Evolutionary conservation across 2,797 vertebrate genomes (phyloP), one percentile per base, ranked within the genome.

Genomic region (Sebastes kiyomatsui): DNA sequence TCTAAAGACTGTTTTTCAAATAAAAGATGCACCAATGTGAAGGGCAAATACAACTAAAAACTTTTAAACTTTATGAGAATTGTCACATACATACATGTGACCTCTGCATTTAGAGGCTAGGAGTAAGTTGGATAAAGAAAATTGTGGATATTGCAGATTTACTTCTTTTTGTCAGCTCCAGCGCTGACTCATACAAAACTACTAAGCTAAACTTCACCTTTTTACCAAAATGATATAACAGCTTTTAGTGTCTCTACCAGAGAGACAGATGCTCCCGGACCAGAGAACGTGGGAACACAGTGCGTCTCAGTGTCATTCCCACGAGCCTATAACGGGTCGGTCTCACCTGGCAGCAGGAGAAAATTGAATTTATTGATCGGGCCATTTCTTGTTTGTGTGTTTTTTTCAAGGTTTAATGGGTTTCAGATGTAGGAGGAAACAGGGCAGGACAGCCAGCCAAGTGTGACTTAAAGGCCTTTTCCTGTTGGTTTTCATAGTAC

Each of bases 291-390:
- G 4, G 30, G 25, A 77, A 22, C 72, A 62, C 11, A 18, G 16
- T 25, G 54, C 68, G 35, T 79, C 52, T 33, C 22, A 70, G 72
- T 62, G 67, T 81, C 72, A 62, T 80, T 76, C 77, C 82, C 84
- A 79, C 66, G 65, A 72, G 72, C 78, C 56, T 16, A 16, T 8
- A 83, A 75, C 78, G 46, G 71, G 32, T 68, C 68, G 30, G 75
- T 83, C 68, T 75, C 85, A 81, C 85, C 75, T 83, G 86, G 80
- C 81, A 81, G 80, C 78, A 77, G 65, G n/a, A 76, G 82, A 27
- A 92, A 90, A 95, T 90, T 78, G 86, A 84, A 89, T 88, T 81
- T 87, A 93, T 94, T 83, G 90, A 94, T 91, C 55, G 49, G 49
- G 30, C 79, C 72, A 10, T 84, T 90, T 88, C 72, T 87, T 75